Base-by-base conservation (phyloP, 2,113 vertebrate species). In the Mastomys coucha region DNA sequence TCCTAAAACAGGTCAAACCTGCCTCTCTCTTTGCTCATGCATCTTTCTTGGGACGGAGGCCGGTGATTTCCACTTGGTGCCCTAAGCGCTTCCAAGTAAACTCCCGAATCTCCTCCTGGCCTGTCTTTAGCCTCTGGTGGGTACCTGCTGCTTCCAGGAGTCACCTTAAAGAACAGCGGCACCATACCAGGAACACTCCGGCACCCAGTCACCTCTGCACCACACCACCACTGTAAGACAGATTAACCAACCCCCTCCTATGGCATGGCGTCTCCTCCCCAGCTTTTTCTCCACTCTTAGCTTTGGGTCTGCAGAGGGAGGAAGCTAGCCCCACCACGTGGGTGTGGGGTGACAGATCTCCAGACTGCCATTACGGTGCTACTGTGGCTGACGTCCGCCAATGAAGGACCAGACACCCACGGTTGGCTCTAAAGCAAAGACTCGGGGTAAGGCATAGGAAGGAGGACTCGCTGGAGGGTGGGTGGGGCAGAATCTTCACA, bases 341-440 rank as follows among this genome's bases (percentile, higher is more conserved):
- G 4, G 4, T 0, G 7, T 0, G 12, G 58, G 39, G 16, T 7
- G 10, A 14, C 0, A 24, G 56, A 4, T 1, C 16, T 9, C 39
- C 31, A 70, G 4, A 36, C 42, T 2, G 1, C 13, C 0, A 12
- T 28, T 39, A 5, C 3, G 1, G 33, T 14, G 56, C 20, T 2
- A 39, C 63, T 0, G 2, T 5, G 19, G 78, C 63, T 1, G 0
- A 10, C 1, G 49, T 8, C 75, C 0, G 1, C 0, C 0, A 9
- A 17, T 2, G 42, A 13, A 7, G 11, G 70, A 85, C 28, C 7
- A 7, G 9, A 2, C 7, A 3, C 70, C 22, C 53, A 5, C 1
- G 0, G 0, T 28, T 0, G 33, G 45, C 28, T 72, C n/a, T 33
- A 0, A 14, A 0, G 16, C 1, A 11, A 65, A 28, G 70, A 0